phyloP scores from a whole-genome alignment of 1,140 invertebrate species.

The Tenebrio molitor region DNA sequence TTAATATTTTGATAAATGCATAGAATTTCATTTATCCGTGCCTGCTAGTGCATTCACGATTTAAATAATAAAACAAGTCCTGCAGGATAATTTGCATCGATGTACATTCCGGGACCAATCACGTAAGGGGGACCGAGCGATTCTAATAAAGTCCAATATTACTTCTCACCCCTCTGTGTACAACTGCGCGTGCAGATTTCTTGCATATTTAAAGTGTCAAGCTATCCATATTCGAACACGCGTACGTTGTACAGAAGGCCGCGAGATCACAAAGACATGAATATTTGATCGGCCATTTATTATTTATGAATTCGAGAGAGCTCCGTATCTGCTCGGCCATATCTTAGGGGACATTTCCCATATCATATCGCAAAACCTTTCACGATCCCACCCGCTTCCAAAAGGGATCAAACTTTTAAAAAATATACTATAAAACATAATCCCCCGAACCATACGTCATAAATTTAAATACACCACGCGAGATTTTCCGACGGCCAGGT shows the following conservation, averaged over 20 bases:
- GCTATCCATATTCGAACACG: slow-evolving; percentile 39
- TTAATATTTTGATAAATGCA: too few relatives aligned
- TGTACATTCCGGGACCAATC: slow-evolving; percentile 4
- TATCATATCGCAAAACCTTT: slow-evolving; percentile 53
- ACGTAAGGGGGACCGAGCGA: slow-evolving; percentile 4
- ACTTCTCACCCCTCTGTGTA: slow-evolving; percentile 10
- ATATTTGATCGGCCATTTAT: slow-evolving; percentile 56
- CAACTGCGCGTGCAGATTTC: slow-evolving; percentile 13
- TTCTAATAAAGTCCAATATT: slow-evolving; percentile 35
- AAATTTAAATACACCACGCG: slow-evolving; percentile 41
- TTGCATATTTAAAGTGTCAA: slow-evolving; percentile 45
- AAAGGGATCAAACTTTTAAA: slow-evolving; percentile 51
- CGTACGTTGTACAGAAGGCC: slow-evolving; percentile 28
- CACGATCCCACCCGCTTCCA: slow-evolving; percentile 37
- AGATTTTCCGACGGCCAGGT: background rate
- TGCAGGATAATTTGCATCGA: background rate
- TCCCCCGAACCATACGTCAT: slow-evolving; percentile 50
- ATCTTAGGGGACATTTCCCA: slow-evolving; percentile 51
- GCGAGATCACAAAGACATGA: slow-evolving; percentile 54
- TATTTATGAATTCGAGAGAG: slow-evolving; percentile 51
- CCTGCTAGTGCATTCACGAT: too few relatives aligned
- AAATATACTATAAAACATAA: slow-evolving; percentile 53
- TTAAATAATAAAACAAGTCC: background rate
- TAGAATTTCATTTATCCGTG: too few relatives aligned
- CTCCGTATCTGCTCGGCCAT: slow-evolving; percentile 40